Conservation (phyloP, 2,113 vertebrate species). For the Seriola rivoliana region DNA sequence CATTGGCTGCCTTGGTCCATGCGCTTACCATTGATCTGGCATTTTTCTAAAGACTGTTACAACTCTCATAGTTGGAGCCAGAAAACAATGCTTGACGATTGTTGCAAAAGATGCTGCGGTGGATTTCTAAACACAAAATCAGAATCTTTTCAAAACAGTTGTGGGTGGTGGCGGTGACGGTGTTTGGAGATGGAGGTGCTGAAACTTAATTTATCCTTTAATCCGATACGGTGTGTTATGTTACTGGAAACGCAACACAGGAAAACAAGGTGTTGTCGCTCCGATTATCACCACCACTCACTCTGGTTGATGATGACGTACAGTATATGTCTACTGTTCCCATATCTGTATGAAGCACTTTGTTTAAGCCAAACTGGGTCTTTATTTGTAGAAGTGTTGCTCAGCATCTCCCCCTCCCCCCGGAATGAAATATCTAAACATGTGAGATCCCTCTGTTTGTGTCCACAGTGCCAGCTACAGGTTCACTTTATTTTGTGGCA, state of each 20-base stretch:
- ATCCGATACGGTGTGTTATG: slow-evolving; percentile 26
- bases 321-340: slow-evolving; percentile 12
- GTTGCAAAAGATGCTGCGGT: slow-evolving; percentile 30
- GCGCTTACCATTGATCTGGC: slow-evolving; percentile 63
- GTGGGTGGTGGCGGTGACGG: slow-evolving; percentile 28
- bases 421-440: slow-evolving; percentile 52
- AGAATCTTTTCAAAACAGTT: slow-evolving; percentile 9
- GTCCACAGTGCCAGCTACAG: slow-evolving; percentile 48
- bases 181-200: slow-evolving; percentile 13
- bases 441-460: slow-evolving; percentile 18
- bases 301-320: slow-evolving; percentile 26
- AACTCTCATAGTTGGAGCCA: slow-evolving; percentile 35
- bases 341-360: slow-evolving; percentile 58
- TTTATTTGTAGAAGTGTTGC: slow-evolving; percentile 40
- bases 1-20: slow-evolving; percentile 73
- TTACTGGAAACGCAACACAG: slow-evolving; percentile 9
- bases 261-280: slow-evolving; percentile 18
- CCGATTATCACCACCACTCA: slow-evolving; percentile 26
- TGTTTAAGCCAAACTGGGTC: slow-evolving; percentile 43
- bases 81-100: slow-evolving; percentile 40
- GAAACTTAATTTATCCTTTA: slow-evolving; percentile 18
- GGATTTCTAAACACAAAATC: slow-evolving; percentile 39
- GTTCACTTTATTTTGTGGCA: slow-evolving; percentile 39
- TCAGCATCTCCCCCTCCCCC: slow-evolving; percentile 1
- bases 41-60: slow-evolving; percentile 72